Evolutionary conservation across 2,888 invertebrate genomes (phyloP).

Genomic region (Adelognathus sp.): DNA sequence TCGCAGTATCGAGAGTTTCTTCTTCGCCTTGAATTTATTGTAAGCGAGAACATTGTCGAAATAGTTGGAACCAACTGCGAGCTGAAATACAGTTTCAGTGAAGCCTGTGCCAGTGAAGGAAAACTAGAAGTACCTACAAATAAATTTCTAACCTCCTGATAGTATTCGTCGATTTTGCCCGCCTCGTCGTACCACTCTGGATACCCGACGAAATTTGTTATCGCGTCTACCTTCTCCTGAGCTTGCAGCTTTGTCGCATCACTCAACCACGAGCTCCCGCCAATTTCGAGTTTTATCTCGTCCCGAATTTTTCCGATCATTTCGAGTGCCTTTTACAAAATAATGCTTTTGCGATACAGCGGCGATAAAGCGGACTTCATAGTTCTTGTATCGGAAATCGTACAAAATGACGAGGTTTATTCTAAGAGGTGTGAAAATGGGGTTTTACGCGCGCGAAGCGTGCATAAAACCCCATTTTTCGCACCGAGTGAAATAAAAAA

Average conservation of each 20-base stretch:
- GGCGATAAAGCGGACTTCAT: no score
- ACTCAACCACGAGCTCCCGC: not conserved
- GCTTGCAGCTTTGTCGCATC: not conserved
- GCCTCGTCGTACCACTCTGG: conserved; percentile 21
- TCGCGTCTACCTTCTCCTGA: not conserved
- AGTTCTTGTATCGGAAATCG: no score
- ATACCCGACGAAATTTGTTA: not conserved
- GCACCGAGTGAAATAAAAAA: not conserved
- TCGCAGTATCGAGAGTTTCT: not conserved
- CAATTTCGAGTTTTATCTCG: not conserved
- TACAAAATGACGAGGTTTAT: no score
- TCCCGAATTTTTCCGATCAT: not conserved
- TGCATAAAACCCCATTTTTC: no score
- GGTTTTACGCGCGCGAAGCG: no score
- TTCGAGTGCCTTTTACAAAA: not conserved
- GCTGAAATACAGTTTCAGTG: not conserved
- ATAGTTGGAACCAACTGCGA: not conserved
- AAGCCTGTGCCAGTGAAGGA: not conserved
- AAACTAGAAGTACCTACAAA: no score
- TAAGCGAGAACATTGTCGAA: conserved; percentile 1
- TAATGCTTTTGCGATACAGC: no score
- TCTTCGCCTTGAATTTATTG: not conserved
- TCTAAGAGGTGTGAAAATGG: no score
- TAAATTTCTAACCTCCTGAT: not conserved
- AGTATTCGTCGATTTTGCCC: conserved; percentile 10